phyloP scores from a whole-genome alignment of 2,797 vertebrate genomes.

The Fistularia tabacaria region DNA sequence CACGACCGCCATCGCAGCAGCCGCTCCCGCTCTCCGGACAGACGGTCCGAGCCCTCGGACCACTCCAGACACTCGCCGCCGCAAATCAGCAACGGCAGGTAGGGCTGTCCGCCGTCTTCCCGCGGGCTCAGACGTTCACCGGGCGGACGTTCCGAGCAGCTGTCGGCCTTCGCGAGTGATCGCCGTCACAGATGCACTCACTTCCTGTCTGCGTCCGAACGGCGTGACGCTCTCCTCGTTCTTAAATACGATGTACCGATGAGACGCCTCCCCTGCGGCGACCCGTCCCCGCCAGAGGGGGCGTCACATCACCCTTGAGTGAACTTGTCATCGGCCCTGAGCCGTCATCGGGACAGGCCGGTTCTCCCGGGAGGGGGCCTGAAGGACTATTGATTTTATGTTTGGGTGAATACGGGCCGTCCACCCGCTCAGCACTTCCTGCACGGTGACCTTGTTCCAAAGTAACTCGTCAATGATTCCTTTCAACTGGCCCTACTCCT shows the following conservation, averaged over 20 bases:
- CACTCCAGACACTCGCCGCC: conserved; percentile 95
- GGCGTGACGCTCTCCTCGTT: too few species aligned
- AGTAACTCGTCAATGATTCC: conserved; percentile 38
- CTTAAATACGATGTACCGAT: too few species aligned
- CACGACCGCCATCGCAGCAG: conserved; percentile 91
- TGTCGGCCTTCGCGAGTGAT: too few species aligned
- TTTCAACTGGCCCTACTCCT: conserved; percentile 28
- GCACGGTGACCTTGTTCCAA: conserved; percentile 37
- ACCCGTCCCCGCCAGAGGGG: too few species aligned
- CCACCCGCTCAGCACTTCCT: conserved; percentile 37
- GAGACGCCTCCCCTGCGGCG: too few species aligned
- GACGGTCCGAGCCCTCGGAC: conserved; percentile 93
- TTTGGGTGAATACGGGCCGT: conserved; percentile 22
- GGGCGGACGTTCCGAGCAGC: too few species aligned
- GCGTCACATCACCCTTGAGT: too few species aligned
- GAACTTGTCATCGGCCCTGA: not conserved
- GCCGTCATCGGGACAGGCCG: not conserved
- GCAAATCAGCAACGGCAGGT: conserved; percentile 97
- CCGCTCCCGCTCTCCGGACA: conserved; percentile 92
- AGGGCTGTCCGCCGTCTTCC: conserved; percentile 30
- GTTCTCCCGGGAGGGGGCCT: not conserved
- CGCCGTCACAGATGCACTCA: too few species aligned
- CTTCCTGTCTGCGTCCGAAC: too few species aligned
- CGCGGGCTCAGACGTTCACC: too few species aligned
- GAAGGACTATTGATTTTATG: conserved; percentile 29